A percentile compares a stretch with the other conserved stretches of the same genome.
phyloP scores from a whole-genome alignment of 2,888 invertebrate genomes.

The Phengaris alcon region DNA sequence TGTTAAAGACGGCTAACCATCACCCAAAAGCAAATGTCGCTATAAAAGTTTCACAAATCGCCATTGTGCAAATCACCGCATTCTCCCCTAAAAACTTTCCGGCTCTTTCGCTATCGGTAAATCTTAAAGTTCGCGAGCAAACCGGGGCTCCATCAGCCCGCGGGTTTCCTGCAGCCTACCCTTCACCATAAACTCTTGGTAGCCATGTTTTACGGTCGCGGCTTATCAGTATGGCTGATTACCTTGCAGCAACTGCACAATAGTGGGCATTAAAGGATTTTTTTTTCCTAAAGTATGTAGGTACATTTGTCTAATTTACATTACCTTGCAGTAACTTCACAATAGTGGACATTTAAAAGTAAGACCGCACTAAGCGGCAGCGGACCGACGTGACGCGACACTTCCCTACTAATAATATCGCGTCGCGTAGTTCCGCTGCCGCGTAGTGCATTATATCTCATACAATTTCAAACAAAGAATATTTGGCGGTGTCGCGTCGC shows the following conservation, averaged over 20 bases:
- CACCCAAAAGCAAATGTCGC: conserved; percentile 35
- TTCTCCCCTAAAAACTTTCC: conserved; percentile 37
- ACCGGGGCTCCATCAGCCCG: conserved; percentile 47
- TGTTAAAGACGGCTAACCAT: not conserved
- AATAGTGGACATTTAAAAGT: too few species aligned
- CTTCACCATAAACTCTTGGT: conserved; percentile 57
- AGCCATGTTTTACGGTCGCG: conserved; percentile 7
- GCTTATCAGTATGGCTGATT: not conserved
- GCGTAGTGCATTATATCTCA: too few species aligned
- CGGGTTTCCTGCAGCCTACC: conserved; percentile 47
- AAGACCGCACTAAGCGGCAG: too few species aligned
- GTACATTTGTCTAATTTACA: too few species aligned
- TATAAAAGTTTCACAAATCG: conserved; percentile 37
- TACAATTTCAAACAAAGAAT: too few species aligned
- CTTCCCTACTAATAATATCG: too few species aligned
- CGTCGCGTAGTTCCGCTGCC: too few species aligned
- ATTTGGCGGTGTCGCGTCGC: too few species aligned
- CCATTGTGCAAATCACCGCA: conserved; percentile 38
- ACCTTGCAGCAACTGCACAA: not conserved
- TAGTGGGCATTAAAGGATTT: not conserved
- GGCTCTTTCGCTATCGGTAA: conserved; percentile 43
- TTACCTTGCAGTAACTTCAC: too few species aligned
- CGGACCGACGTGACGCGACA: too few species aligned
- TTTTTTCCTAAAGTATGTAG: too few species aligned
- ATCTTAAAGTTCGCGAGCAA: conserved; percentile 47